A percentile compares a stretch with the other conserved stretches of the same genome.
phyloP scores from a whole-genome alignment of 2,888 invertebrate genomes.

The Nomada fucata region DNA sequence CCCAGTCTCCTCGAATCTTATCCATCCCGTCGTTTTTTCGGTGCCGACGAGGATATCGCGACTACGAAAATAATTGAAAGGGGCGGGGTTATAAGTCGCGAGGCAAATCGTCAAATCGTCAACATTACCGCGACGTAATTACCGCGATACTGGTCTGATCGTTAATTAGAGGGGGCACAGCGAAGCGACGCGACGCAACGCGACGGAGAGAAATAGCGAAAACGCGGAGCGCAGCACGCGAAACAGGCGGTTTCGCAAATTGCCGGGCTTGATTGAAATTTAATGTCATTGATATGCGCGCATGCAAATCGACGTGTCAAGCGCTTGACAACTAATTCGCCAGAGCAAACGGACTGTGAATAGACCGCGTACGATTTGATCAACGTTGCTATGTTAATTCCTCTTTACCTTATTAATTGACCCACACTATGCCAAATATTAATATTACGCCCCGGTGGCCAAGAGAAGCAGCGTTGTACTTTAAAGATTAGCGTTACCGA shows the following conservation, averaged over 20 bases:
- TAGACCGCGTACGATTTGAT: not conserved
- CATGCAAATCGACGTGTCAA: conserved; percentile 37
- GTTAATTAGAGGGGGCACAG: conserved; percentile 30
- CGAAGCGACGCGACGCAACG: not conserved
- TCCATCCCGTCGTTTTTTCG: not conserved
- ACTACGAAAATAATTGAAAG: not conserved
- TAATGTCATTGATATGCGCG: conserved; percentile 48
- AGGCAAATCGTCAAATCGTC: conserved; percentile 34
- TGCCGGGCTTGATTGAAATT: conserved; percentile 37
- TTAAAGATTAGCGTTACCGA: no score
- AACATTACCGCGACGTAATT: conserved; percentile 28
- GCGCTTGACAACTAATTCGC: conserved; percentile 29
- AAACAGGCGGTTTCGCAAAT: conserved; percentile 27
- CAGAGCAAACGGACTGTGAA: conserved; percentile 8
- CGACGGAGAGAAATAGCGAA: conserved; percentile 16
- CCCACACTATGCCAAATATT: no score
- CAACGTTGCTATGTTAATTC: not conserved
- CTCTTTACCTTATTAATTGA: not conserved
- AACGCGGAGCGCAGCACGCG: conserved; percentile 2
- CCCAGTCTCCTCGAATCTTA: not conserved
- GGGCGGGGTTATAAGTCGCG: not conserved
- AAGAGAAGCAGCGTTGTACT: no score
- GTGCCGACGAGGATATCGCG: not conserved
- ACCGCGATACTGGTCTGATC: conserved; percentile 27
- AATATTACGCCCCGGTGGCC: no score